Percentiles rank a stretch among this genome's conserved stretches.
These are phyloP conservation scores for Orcinus orca DNA, from an alignment of 2,113 vertebrate species.

Conservation along the genomic window DNA sequence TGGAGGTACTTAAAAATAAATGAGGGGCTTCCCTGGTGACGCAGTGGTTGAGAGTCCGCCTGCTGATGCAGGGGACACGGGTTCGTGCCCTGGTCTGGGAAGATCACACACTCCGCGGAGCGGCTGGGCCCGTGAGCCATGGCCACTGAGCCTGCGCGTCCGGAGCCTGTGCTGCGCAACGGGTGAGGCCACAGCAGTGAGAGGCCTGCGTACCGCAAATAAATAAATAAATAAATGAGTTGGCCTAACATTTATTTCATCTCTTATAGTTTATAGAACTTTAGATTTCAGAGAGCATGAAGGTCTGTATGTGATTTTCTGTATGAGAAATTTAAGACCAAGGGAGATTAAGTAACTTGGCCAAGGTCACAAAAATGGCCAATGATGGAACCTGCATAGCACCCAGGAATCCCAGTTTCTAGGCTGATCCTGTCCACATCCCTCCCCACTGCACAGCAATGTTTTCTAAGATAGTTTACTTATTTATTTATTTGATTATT, in stretches of 20 bases:
- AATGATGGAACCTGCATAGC: too few relatives aligned
- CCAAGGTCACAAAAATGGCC: not conserved
- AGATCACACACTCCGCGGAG: too few relatives aligned
- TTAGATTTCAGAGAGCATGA: not conserved
- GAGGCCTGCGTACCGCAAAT: too few relatives aligned
- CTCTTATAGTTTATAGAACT: not conserved
- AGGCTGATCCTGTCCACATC: not conserved
- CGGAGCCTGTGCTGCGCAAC: too few relatives aligned
- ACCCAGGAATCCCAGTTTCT: not conserved
- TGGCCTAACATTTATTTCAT: not conserved
- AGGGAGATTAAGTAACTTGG: not conserved
- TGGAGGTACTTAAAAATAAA: not conserved
- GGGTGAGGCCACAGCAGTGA: too few relatives aligned
- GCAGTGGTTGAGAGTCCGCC: too few relatives aligned
- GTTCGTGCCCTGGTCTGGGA: too few relatives aligned
- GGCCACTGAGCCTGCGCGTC: too few relatives aligned
- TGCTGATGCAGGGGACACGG: too few relatives aligned
- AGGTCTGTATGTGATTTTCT: not conserved
- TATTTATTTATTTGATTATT: too few relatives aligned
- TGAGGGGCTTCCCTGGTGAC: not conserved
- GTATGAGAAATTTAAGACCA: not conserved
- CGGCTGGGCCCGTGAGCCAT: too few relatives aligned
- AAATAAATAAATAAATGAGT: not conserved
- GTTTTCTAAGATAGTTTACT: too few relatives aligned
- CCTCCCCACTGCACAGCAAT: not conserved